Conservation (phyloP, 2,888 invertebrate genomes). For the Reticulitermes lucifugus region DNA sequence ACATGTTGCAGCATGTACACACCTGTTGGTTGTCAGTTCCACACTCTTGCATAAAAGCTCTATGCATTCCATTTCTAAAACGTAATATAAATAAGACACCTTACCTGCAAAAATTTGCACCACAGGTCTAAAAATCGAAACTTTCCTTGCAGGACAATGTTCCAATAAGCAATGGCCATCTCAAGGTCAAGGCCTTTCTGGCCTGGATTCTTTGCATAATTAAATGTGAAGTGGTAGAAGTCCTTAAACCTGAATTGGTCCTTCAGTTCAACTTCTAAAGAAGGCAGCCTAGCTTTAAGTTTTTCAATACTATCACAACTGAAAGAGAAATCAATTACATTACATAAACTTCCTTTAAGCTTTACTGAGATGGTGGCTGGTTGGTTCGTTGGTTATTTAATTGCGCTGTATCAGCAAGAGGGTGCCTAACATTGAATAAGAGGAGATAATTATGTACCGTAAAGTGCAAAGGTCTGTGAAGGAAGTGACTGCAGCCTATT, state of each 20-base stretch:
- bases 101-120: constrained; percentile 95
- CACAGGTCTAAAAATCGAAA: constrained; percentile 95
- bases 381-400: too few relatives aligned
- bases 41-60: too few relatives aligned
- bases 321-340: not conserved
- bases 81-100: not conserved
- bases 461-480: too few relatives aligned
- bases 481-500: too few relatives aligned
- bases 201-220: constrained; percentile 97
- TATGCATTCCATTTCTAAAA: too few relatives aligned
- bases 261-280: constrained; percentile 88
- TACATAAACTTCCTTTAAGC: not conserved
- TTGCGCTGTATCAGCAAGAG: too few relatives aligned
- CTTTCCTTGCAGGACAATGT: constrained; percentile 93
- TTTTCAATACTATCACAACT: constrained; percentile 93
- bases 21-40: too few relatives aligned
- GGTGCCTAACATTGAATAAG: too few relatives aligned
- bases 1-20: too few relatives aligned
- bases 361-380: too few relatives aligned
- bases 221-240: constrained; percentile 98
- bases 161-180: constrained; percentile 99
- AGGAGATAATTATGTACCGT: too few relatives aligned
- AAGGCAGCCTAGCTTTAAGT: constrained; percentile 85
- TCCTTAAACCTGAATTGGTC: constrained; percentile 94
- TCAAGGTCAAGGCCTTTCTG: constrained; percentile 97